Base-by-base conservation (phyloP, 2,797 vertebrate genomes). In the Adelosebastes latens region DNA sequence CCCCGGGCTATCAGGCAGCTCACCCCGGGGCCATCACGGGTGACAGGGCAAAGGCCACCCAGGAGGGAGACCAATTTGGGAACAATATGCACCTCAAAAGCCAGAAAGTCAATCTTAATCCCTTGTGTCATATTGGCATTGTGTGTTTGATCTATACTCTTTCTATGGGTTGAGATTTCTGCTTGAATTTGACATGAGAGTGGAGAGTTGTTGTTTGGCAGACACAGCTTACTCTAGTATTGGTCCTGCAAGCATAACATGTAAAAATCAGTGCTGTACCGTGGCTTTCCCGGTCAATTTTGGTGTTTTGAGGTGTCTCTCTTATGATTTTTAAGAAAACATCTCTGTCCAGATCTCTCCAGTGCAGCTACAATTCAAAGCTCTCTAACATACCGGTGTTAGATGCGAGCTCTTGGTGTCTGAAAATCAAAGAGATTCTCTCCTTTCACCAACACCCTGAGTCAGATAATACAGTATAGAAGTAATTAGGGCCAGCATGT, bases 11-110 rank as follows among this genome's bases (percentile, higher is more conserved):
- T 59, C 63, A 75, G 69, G 56, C 76, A 66, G 31, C 83, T 83
- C 67, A 87, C 79, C 61, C 89, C 32, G 22, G 59, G 87, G 91
- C 88, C 49, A 18, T 89, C 82, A 52, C 79, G 24, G 75, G 81
- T 84, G 87, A 86, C 11, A 14, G 36, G 29, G 29, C 20, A 77
- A 77, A 76, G 63, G 77, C 69, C 78, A 78, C 14, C 39, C 56
- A 22, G 36, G 75, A 76, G 56, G 16, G 25, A 77, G 52, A 70
- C 36, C 31, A 42, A 24, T 79, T 71, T 60, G 8, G 34, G 60
- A 74, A 64, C 13, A 31, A 6, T 52, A 27, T 60, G 8, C 39
- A 72, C 18, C 59, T 79, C 62, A 56, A 56, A 79, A 82, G 53
- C 9, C 25, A 53, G 22, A 62, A 13, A 32, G 24, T 65, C 46